Evolutionary conservation across 1,140 invertebrate genomes (phyloP), one percentile per base, ranked within the genome.

Genomic region (Radopholus similis): DNA sequence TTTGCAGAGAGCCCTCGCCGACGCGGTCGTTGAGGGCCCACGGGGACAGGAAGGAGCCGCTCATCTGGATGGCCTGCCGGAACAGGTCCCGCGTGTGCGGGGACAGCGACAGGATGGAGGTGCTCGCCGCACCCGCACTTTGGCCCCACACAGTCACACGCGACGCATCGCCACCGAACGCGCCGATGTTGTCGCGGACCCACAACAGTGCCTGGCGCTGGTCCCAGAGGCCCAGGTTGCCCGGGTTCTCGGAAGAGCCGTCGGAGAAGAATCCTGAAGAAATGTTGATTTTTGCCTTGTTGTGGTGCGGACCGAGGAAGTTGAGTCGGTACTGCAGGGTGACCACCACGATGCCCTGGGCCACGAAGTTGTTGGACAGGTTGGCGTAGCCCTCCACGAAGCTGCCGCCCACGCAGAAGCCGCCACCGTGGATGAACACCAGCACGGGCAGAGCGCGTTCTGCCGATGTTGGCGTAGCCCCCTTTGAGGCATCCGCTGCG

Each of bases 101-200:
- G 30, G 69, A 74, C 21, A 78, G 38, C 15, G 77, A 65, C 18
- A 80, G 71, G 37, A 75, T 72, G 1, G 74, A 68, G 23, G 66
- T 68, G 35, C 63, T 67, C 23, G 70, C 86, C 0, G 86, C 86
- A 0, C 90, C 90, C 6, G 89, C 88, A 65, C 88, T 88, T 75
- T 89, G 88, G 2, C 90, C 90, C 1, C 90, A 71, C n/a, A 84
- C 83, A 0, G 90, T 91, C 0, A 92, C 87, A 1, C 83, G 82
- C 66, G 86, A 84, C 0, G 88, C 86, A 84, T 92, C 88, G 6
- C 86, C 86, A 23, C 84, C 84, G 70, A 86, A 86, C 62, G 78
- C 66, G 28, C 79, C 71, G 47, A 86, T 84, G 44, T 77, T 77
- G 23, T 74, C 42, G 6, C 64, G 28, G n/a, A 74, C 53, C 75